These are phyloP conservation scores for Teleogryllus oceanicus DNA, from an alignment of 2,888 invertebrate species.

Conservation along the genomic window DNA sequence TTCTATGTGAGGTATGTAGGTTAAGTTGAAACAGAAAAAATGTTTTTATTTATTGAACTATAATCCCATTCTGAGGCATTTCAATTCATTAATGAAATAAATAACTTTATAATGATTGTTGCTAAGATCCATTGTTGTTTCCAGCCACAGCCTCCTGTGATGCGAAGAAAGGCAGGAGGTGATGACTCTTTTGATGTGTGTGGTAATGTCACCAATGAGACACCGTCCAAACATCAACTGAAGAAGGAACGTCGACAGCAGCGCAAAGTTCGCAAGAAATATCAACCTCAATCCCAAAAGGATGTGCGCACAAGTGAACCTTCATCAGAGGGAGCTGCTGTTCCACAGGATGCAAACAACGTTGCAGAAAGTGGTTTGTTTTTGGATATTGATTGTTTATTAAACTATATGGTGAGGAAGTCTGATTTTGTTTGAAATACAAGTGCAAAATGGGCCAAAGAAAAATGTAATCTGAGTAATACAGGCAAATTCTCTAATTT, in stretches of 20 bases:
- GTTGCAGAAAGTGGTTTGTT: not conserved
- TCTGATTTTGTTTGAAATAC: no score
- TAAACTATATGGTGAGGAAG: no score
- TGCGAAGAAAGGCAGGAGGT: conserved; percentile 41
- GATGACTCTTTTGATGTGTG: conserved; percentile 43
- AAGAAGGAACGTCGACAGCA: conserved; percentile 62
- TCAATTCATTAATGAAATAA: not conserved
- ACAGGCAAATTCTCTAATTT: no score
- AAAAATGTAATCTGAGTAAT: no score
- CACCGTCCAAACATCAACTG: conserved; percentile 62
- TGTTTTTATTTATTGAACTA: not conserved
- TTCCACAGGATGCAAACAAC: not conserved
- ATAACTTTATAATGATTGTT: not conserved
- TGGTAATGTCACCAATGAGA: conserved; percentile 47
- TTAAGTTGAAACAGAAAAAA: not conserved
- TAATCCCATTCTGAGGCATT: not conserved
- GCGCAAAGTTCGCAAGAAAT: conserved; percentile 54
- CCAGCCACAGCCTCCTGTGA: conserved; percentile 63
- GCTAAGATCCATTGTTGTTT: conserved; percentile 12
- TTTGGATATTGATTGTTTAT: no score
- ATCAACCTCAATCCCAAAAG: not conserved
- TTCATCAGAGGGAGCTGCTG: not conserved
- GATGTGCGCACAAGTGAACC: not conserved
- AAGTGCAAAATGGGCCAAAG: no score
- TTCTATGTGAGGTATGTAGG: no score